Conservation (phyloP, 1,140 invertebrate genomes). For the Helicorthomorpha holstii region DNA sequence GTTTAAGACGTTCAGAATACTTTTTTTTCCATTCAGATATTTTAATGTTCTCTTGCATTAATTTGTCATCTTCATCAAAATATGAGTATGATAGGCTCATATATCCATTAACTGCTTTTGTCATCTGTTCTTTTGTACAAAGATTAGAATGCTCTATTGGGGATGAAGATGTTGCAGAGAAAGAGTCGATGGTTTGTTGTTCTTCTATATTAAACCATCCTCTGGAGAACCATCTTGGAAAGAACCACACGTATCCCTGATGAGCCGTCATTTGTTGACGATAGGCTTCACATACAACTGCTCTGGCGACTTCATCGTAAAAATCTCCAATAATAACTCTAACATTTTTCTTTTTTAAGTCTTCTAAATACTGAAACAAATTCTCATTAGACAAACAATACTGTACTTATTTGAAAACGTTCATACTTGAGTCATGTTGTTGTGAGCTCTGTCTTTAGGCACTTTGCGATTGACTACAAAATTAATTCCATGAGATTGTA, state of each 20-base stretch:
- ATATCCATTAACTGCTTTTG: slow-evolving; percentile 53
- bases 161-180: no score
- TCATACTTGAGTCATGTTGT: slow-evolving; percentile 9
- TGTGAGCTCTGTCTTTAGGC: slow-evolving; percentile 25
- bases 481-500: slow-evolving; percentile 40
- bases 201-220: slow-evolving; percentile 46
- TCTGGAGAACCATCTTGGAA: slow-evolving; percentile 48
- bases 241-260: slow-evolving; percentile 64
- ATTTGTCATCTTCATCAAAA: slow-evolving; percentile 37
- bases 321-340: slow-evolving; percentile 67
- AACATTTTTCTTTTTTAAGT: slow-evolving; percentile 41
- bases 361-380: slow-evolving; percentile 40
- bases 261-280: slow-evolving; percentile 41
- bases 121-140: slow-evolving; percentile 45
- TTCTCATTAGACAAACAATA: neutral
- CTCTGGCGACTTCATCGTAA: slow-evolving; percentile 42
- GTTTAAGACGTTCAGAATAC: slow-evolving; percentile 22
- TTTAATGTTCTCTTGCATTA: slow-evolving; percentile 41
- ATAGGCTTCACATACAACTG: slow-evolving; percentile 57
- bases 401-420: neutral
- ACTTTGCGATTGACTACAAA: slow-evolving; percentile 55
- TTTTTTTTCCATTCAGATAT: slow-evolving; percentile 26
- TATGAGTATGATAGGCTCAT: slow-evolving; percentile 50
- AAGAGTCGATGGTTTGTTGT: slow-evolving; percentile 28
- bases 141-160: slow-evolving; percentile 29